Percentiles rank a stretch among this genome's conserved stretches.
These are phyloP conservation scores for Phalacrocorax brasilianus DNA, from an alignment of 2,113 vertebrate genomes.

Conservation along the genomic window DNA sequence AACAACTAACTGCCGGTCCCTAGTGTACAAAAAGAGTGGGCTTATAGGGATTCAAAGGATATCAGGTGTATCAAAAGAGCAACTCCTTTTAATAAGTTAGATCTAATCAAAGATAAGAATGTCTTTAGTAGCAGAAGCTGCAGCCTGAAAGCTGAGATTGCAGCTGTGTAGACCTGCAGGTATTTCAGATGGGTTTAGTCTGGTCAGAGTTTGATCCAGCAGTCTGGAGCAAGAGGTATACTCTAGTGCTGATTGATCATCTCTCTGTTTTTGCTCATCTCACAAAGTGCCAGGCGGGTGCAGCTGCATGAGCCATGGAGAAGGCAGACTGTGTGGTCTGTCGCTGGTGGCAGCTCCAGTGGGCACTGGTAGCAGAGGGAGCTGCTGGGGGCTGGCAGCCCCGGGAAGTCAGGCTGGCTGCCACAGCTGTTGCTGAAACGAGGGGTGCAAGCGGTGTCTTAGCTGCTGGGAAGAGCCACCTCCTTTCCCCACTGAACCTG, in stretches of 20 bases:
- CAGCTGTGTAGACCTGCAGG: not conserved
- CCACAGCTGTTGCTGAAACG: not conserved
- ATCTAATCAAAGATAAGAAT: not conserved
- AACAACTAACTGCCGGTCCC: not conserved
- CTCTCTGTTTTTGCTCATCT: not conserved
- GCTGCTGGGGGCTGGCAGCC: not conserved
- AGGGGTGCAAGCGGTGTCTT: not conserved
- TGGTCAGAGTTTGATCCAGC: not conserved
- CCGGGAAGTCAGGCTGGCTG: not conserved
- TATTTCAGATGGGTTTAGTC: not conserved
- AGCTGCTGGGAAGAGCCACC: not conserved
- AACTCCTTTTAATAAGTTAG: not conserved
- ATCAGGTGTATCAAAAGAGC: not conserved
- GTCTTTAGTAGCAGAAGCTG: not conserved
- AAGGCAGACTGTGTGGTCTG: not conserved
- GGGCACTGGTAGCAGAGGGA: not conserved
- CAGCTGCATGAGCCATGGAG: fast-evolving
- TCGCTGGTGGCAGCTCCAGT: not conserved
- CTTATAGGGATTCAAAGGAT: not conserved
- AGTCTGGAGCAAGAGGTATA: not conserved
- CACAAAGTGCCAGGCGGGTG: fast-evolving
- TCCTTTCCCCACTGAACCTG: not conserved
- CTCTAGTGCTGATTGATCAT: not conserved
- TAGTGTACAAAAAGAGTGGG: not conserved
- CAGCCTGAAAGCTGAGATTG: not conserved